Evolutionary conservation across 2,888 invertebrate species (phyloP).

Genomic region (Malachius bipustulatus): DNA sequence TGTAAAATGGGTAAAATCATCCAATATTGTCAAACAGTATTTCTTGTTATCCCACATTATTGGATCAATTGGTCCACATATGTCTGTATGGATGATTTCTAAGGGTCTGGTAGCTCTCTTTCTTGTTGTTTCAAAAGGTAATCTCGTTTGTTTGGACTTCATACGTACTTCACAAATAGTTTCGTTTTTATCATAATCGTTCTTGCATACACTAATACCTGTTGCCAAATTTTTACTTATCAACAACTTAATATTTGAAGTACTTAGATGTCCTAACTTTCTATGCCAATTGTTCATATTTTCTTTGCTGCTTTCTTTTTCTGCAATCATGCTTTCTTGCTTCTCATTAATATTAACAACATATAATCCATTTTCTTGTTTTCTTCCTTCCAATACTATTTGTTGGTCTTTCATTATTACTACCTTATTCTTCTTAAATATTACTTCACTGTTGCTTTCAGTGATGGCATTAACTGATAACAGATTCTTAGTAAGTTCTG

Average conservation of each 20-base stretch:
- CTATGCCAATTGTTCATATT: no score
- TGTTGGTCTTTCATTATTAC: not conserved
- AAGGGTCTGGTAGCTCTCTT: constrained; percentile 1
- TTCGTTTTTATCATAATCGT: not conserved
- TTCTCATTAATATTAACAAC: constrained; percentile 7
- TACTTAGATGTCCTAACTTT: constrained; percentile 13
- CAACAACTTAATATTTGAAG: constrained; percentile 12
- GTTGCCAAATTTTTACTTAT: constrained; percentile 5
- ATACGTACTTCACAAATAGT: not conserved
- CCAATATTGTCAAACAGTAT: no score
- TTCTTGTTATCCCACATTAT: no score
- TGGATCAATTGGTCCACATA: no score
- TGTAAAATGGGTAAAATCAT: no score
- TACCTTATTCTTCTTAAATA: constrained; percentile 4
- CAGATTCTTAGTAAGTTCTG: constrained; percentile 5
- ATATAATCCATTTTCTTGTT: constrained; percentile 6
- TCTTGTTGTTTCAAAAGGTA: not conserved
- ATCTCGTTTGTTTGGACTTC: constrained; percentile 1
- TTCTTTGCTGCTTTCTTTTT: not conserved
- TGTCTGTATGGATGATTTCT: no score
- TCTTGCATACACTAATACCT: not conserved
- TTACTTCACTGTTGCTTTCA: not conserved
- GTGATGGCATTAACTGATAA: constrained; percentile 6
- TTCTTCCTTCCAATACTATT: constrained; percentile 2
- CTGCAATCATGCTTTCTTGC: not conserved